phyloP scores from a whole-genome alignment of 2,113 vertebrate species.

The Meleagris gallopavo region DNA sequence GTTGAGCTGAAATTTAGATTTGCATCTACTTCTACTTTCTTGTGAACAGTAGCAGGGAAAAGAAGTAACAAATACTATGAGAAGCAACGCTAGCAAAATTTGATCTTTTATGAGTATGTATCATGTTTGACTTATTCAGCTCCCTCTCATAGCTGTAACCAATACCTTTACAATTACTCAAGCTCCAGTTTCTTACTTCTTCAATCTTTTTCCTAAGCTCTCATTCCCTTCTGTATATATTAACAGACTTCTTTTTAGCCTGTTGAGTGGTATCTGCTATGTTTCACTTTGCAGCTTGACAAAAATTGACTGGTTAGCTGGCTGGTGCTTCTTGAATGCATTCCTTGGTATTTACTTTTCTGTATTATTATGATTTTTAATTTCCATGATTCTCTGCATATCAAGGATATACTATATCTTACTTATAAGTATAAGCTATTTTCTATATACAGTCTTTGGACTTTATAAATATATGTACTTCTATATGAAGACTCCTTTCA shows the following conservation, averaged over 20 bases:
- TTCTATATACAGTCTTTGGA: not conserved
- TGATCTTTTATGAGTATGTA: not conserved
- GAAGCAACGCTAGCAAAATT: not conserved
- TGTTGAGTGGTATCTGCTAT: not conserved
- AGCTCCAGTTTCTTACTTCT: not conserved
- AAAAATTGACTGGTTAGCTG: accelerated
- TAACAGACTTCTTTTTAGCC: not conserved
- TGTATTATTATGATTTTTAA: not conserved
- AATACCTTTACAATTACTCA: not conserved
- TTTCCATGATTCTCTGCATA: not conserved
- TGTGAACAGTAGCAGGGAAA: not conserved
- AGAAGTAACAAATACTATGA: not conserved
- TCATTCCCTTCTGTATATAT: not conserved
- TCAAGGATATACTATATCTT: not conserved
- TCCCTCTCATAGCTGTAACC: not conserved
- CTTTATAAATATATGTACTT: not conserved
- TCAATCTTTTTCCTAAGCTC: not conserved
- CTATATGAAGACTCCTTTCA: not conserved
- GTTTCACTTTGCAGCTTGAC: not conserved
- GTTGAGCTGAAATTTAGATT: not conserved
- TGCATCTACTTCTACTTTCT: not conserved
- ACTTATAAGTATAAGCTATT: not conserved
- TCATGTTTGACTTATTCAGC: not conserved
- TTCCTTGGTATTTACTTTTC: not conserved
- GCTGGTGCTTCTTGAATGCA: not conserved